Evolutionary conservation across 2,888 invertebrate species (phyloP).

Genomic region (Diplazon laetatorius): DNA sequence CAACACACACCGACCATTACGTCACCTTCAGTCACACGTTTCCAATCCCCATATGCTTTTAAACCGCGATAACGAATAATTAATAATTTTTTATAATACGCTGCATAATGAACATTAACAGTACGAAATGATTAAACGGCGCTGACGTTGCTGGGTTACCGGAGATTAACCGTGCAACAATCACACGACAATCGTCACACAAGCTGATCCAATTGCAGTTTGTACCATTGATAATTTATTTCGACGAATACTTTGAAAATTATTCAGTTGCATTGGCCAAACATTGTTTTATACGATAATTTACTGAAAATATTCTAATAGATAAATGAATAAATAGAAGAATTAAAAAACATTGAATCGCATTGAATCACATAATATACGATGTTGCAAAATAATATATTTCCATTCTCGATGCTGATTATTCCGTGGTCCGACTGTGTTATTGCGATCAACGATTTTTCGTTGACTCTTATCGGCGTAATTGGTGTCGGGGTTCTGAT

Average conservation of each 20-base stretch:
- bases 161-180: conserved; percentile 39
- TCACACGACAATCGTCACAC: conserved; percentile 11
- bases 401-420: too few relatives aligned
- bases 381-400: too few relatives aligned
- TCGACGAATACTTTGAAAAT: not conserved
- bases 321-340: too few relatives aligned
- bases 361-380: too few relatives aligned
- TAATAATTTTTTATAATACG: conserved; percentile 38
- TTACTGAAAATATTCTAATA: too few relatives aligned
- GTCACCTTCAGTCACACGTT: conserved; percentile 25
- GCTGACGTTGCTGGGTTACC: conserved; percentile 26
- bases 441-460: too few relatives aligned
- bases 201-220: conserved; percentile 29
- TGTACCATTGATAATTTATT: not conserved
- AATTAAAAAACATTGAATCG: too few relatives aligned
- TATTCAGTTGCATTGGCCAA: too few relatives aligned
- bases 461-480: too few relatives aligned
- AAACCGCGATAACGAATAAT: conserved; percentile 42
- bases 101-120: not conserved
- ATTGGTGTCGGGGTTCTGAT: too few relatives aligned
- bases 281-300: too few relatives aligned
- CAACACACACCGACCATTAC: conserved; percentile 21
- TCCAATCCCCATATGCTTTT: conserved; percentile 15
- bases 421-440: too few relatives aligned
- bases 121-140: conserved; percentile 43